Conservation (phyloP, 1,140 invertebrate species). For the Drosophila elegans region DNA sequence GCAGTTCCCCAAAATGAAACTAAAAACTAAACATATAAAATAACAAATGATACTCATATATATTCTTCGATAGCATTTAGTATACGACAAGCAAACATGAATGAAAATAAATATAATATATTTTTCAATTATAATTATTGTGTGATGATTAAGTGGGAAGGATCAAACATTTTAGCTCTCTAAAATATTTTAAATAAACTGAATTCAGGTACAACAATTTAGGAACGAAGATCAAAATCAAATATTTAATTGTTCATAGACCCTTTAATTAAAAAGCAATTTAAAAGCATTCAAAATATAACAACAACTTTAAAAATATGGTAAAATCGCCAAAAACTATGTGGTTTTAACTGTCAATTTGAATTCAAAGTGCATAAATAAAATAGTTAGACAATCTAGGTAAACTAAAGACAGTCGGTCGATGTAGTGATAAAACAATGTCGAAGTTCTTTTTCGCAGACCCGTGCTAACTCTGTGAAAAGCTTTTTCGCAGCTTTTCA, state of each 20-base stretch:
- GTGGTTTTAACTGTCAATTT: no score
- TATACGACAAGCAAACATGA: slow-evolving; percentile 42
- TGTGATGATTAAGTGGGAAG: not conserved
- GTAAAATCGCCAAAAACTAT: no score
- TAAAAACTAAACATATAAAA: slow-evolving; percentile 65
- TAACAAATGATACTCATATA: slow-evolving; percentile 84
- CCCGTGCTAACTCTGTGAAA: slow-evolving; percentile 23
- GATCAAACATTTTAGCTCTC: no score
- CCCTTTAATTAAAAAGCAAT: no score
- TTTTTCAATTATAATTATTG: slow-evolving; percentile 13
- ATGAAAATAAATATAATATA: slow-evolving; percentile 50
- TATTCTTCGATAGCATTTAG: slow-evolving; percentile 71
- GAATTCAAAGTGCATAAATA: not conserved
- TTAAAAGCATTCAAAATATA: no score
- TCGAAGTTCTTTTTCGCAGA: slow-evolving; percentile 8
- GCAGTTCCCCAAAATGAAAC: slow-evolving; percentile 28
- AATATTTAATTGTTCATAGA: no score
- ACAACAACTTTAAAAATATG: no score
- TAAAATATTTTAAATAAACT: no score
- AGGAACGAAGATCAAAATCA: no score
- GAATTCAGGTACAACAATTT: no score
- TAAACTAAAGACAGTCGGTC: not conserved
- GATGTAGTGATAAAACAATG: not conserved
- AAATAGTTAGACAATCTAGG: not conserved
- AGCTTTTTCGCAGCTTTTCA: slow-evolving; percentile 44